phyloP scores from a whole-genome alignment of 2,888 invertebrate species.

The Eilema sororculum region DNA sequence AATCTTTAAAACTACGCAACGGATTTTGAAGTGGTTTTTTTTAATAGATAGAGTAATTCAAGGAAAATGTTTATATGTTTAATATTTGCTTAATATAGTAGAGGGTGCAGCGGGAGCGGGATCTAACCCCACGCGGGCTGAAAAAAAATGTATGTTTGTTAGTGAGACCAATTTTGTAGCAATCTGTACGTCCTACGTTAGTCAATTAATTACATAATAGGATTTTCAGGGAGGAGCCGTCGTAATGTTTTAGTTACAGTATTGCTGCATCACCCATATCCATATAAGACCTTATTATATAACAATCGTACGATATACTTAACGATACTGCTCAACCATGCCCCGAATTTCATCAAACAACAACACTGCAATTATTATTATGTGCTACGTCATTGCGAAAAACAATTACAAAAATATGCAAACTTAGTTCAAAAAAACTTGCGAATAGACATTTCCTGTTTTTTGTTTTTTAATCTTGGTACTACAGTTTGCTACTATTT shows the following conservation, averaged over 20 bases:
- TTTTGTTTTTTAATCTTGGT: background rate
- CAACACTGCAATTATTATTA: background rate
- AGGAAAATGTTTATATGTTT: too few species aligned
- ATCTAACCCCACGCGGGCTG: too few species aligned
- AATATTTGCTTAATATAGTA: too few species aligned
- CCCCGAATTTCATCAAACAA: background rate
- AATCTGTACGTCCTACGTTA: background rate
- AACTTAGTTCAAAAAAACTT: background rate
- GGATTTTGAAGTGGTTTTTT: too few species aligned
- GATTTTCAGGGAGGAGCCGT: background rate
- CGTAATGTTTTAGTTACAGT: conserved; percentile 3
- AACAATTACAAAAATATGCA: conserved; percentile 5
- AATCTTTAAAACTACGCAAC: too few species aligned
- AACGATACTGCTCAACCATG: background rate
- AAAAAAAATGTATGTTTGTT: too few species aligned
- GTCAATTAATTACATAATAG: background rate
- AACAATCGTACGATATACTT: background rate
- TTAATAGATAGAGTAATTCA: too few species aligned
- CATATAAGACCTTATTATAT: background rate
- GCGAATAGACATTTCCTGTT: background rate
- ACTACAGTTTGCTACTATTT: background rate
- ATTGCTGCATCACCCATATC: background rate
- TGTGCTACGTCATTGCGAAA: conserved; percentile 6
- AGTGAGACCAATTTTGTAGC: background rate
- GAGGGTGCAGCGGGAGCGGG: too few species aligned